Evolutionary conservation across 2,888 invertebrate species (phyloP).

Genomic region (Drosophila emarginata): DNA sequence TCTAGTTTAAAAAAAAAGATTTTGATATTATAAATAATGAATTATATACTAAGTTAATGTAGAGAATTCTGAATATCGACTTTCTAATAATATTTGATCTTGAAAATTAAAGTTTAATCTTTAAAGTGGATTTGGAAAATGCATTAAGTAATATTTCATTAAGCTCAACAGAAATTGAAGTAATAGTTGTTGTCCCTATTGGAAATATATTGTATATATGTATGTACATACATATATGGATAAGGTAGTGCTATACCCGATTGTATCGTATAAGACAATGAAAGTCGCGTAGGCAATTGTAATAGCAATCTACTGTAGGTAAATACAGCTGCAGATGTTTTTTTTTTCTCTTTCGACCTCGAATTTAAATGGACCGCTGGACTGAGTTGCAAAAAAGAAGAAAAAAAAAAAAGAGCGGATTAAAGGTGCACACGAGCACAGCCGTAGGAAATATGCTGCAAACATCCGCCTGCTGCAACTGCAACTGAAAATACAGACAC

Average conservation of each 20-base stretch:
- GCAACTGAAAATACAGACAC: slow-evolving; percentile 77
- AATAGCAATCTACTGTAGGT: slow-evolving; percentile 53
- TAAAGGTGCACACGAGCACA: slow-evolving; percentile 77
- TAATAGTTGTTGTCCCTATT: no score
- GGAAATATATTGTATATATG: no score
- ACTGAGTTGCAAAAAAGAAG: slow-evolving; percentile 43
- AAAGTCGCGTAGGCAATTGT: slow-evolving; percentile 14
- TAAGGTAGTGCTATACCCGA: neutral
- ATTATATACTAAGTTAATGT: no score
- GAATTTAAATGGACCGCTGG: slow-evolving; percentile 68
- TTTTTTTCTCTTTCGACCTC: slow-evolving; percentile 51
- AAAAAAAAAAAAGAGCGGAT: slow-evolving; percentile 69
- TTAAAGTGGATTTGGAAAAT: no score
- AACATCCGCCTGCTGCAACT: slow-evolving; percentile 81
- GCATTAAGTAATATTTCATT: no score
- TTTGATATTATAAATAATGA: no score
- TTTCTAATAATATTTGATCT: no score
- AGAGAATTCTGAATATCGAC: no score
- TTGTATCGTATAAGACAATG: slow-evolving; percentile 3
- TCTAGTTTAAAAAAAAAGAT: no score
- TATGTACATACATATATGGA: neutral
- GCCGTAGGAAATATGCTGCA: slow-evolving; percentile 76
- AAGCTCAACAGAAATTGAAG: no score
- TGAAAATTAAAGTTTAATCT: no score
- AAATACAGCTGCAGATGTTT: slow-evolving; percentile 71